Evolutionary conservation across 30 jellyfish, hydroid and myxozoan genomes (phyloP), one percentile per base, ranked within the genome.

Genomic region (Nemopilema nomurai): DNA sequence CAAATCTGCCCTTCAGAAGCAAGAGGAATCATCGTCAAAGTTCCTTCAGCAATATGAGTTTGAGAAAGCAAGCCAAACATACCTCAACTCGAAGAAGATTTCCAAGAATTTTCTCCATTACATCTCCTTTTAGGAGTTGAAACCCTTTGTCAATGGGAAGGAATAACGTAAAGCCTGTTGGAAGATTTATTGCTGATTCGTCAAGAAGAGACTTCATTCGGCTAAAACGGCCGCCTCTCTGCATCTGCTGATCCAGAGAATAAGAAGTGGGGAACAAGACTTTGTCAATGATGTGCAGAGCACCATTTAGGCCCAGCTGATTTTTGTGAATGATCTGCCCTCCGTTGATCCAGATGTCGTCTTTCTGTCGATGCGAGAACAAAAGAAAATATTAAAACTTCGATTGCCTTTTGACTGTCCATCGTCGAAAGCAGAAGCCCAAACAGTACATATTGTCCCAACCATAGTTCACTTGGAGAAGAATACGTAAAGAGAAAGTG

Each of bases 291-390:
- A 83, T 26, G 51, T 83, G 86, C 51, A 83, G 22, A 19, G 49
- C 65, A 18, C 92, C 92, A 31, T 83, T 83, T 8, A 41, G 21
- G 13, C 80, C 92, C 17, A 22, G 49, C 18, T 28, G 6, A 73
- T 83, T 86, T 62, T 26, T 71, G 51, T 83, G 29, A 28, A 83
- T 49, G 26, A 83, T 27, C 75, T 57, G 70, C 18, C 67, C 83
- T 0, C 92, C 92, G 28, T 83, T 77, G 24, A 83, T 41, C 92
- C 92, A 83, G 1, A 71, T 49, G 25, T 3, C 57, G 57, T 83
- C 80, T 21, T 25, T 70, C 28, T 62, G 65, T 85, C 74, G 19
- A 26, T n/a, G n/a, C n/a, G n/a, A n/a, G n/a, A n/a, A n/a, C n/a
- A n/a, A n/a, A n/a, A n/a, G n/a, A n/a, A n/a, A n/a, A n/a, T n/a